Base-by-base conservation (phyloP, 1,140 invertebrate species). In the Nebria ingens region DNA sequence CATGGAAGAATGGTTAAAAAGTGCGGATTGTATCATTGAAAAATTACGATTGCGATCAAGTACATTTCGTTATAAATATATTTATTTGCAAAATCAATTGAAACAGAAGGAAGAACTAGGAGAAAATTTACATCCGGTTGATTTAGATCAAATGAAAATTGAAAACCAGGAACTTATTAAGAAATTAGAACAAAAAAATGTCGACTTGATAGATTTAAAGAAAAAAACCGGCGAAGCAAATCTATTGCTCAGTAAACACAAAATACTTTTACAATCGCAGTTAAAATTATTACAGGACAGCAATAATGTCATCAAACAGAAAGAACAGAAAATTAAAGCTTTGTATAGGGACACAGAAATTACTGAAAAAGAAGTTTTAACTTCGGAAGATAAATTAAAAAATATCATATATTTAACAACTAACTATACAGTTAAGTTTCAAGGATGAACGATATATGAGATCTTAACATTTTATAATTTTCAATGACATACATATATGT, bases 131-230 rank as follows among this genome's bases (percentile, higher is more conserved):
- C 68, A 68, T 57, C 61, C 65, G 2, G 63, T 75, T n/a, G 75
- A 77, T 57, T 75, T 76, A 55, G 65, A 75, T 54, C 67, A 74
- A 56, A 56, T 77, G 13, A 60, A 62, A 6, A 75, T 76, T 23
- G 68, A 73, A 56, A 75, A 73, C 60, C 61, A 70, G 25, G 60
- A 71, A 60, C 68, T 68, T 38, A 22, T 62, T 17, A 61, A 66
- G 49, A 68, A 69, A 53, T 71, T 74, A 50, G 68, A 73, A 2
- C 61, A 66, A 12, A 74, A 73, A 54, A 71, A 66, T 49, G 52
- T 53, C 0, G 60, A 67, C 59, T 51, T 76, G 2, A 50, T 68
- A 2, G 63, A 70, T 21, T 55, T 75, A 55, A 76, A 75, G 55
- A 69, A 55, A 58, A 68, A 70, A 25, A 69, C 67, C 21, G 72